Evolutionary conservation across 2,797 vertebrate genomes (phyloP), one percentile per base, ranked within the genome.

Genomic region (Rhinophrynus dorsalis): DNA sequence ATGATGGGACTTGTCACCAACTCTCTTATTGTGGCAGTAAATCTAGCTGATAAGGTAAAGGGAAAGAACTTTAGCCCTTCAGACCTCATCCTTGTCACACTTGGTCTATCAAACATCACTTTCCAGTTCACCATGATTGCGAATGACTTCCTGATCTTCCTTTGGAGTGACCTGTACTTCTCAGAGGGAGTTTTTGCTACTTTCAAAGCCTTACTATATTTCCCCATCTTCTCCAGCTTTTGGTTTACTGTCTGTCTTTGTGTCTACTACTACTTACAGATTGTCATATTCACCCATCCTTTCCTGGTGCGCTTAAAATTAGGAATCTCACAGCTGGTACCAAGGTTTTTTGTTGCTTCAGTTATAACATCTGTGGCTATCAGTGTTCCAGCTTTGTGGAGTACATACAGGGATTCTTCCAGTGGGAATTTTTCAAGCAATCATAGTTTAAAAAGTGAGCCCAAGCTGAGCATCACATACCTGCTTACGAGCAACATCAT

Each of bases 221-320:
- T 70, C 12, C 68, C 68, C 5, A 56, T 70, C 9, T 70, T 63
- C 45, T 63, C 59, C 30, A 70, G 68, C 23, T 70, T 70, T 37
- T 70, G 68, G 68, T 56, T 70, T 20, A 70, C 68, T 17, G 68
- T 70, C n/a, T 70, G 68, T 17, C 59, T 70, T 33, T 70, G 59
- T 24, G 40, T 63, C 48, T 63, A 70, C 59, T 70, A 70, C 40
- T 70, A 54, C 30, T 56, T 70, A 17, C 68, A 70, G 59, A 70
- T 70, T 21, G 32, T 63, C 7, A 70, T 70, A 13, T 70, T 70
- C 12, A 63, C 40, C 9, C 59, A 70, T 24, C 68, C 30, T 20
- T 30, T 63, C 17, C 17, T 70, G n/a, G 32, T 56, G 5, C 38
- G 38, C 1, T 29, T 70, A 9, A 70, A 70, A 15, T n/a, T 48